Evolutionary conservation across 2,888 invertebrate species (phyloP).

Genomic region (Dicycla oo): DNA sequence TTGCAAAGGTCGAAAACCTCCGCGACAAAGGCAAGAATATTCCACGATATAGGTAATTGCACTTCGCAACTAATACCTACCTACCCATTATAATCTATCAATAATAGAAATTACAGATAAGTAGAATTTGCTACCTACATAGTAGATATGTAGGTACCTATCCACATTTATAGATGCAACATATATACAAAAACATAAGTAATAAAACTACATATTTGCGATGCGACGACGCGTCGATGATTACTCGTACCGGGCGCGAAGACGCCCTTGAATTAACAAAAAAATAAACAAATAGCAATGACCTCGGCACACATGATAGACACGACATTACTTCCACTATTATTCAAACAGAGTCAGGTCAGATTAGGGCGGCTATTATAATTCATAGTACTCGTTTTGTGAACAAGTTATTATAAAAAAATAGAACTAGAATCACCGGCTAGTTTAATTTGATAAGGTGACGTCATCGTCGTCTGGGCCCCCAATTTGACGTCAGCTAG

Average conservation of each 20-base stretch:
- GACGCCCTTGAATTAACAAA: conserved; percentile 87
- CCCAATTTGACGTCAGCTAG: conserved; percentile 87
- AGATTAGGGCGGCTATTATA: conserved; percentile 87
- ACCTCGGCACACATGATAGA: conserved; percentile 87
- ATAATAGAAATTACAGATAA: conserved; percentile 34
- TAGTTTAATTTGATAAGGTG: conserved; percentile 83
- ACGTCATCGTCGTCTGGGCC: conserved; percentile 87
- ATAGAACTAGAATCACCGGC: conserved; percentile 86
- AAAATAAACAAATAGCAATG: conserved; percentile 87
- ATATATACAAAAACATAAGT: conserved; percentile 48
- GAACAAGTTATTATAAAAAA: conserved; percentile 80
- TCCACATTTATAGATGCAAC: conserved; percentile 18
- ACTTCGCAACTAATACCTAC: conserved; percentile 60
- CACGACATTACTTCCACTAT: conserved; percentile 75
- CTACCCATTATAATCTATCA: conserved; percentile 16
- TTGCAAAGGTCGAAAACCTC: conserved; percentile 82
- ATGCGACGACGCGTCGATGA: conserved; percentile 53
- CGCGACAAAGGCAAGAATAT: conserved; percentile 78
- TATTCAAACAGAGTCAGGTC: conserved; percentile 82
- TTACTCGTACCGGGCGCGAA: conserved; percentile 64
- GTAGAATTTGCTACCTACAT: conserved; percentile 6
- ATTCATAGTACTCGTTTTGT: conserved; percentile 83
- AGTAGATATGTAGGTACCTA: not conserved
- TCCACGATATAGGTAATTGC: conserved; percentile 76
- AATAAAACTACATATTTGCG: conserved; percentile 62